Conservation (phyloP, 2,888 invertebrate species). For the Diploptera punctata region DNA sequence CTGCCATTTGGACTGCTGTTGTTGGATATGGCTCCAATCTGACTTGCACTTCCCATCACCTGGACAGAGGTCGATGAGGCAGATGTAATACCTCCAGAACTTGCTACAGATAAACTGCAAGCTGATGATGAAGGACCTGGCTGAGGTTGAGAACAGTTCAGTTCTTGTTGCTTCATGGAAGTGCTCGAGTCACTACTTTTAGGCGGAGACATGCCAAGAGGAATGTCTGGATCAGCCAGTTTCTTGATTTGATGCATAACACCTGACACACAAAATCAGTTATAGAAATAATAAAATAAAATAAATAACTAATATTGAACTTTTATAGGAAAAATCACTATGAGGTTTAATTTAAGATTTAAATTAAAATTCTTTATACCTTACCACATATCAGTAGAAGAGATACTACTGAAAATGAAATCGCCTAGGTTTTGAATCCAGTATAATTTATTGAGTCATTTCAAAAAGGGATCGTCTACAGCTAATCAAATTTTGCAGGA, state of each 20-base stretch:
- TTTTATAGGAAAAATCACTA: too few relatives aligned
- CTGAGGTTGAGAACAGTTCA: conserved; percentile 32
- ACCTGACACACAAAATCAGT: too few relatives aligned
- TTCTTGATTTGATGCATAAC: conserved; percentile 90
- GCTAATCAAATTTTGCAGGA: too few relatives aligned
- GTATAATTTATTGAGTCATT: too few relatives aligned
- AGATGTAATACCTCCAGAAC: neutral
- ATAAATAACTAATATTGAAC: too few relatives aligned
- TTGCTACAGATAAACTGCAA: conserved; percentile 9
- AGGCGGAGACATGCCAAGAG: conserved; percentile 58
- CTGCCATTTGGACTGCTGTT: conserved; percentile 34
- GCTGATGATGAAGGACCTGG: conserved; percentile 37
- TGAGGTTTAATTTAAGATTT: too few relatives aligned
- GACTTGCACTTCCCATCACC: neutral
- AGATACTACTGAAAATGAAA: too few relatives aligned
- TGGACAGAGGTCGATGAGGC: conserved; percentile 11
- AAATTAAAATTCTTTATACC: too few relatives aligned
- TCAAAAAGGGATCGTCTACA: too few relatives aligned
- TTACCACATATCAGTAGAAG: too few relatives aligned
- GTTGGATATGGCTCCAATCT: conserved; percentile 2
- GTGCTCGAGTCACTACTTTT: conserved; percentile 49
- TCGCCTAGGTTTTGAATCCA: too few relatives aligned
- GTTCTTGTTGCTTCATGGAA: conserved; percentile 35
- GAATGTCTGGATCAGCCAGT: conserved; percentile 72
- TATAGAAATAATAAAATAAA: too few relatives aligned